These are phyloP conservation scores for Amphiprion clarkii DNA, from an alignment of 2,797 vertebrate genomes.

Conservation along the genomic window DNA sequence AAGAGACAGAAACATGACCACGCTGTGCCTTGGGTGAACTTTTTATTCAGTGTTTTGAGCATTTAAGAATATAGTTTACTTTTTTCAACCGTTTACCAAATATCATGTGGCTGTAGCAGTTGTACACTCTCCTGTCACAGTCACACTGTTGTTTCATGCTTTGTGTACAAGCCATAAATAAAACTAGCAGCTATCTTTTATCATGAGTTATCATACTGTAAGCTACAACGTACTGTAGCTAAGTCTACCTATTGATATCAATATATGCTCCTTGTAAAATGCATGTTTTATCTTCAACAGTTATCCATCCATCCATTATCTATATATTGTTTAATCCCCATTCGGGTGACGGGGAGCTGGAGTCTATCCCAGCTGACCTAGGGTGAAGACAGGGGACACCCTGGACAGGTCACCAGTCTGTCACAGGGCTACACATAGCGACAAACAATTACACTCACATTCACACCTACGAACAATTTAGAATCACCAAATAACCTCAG, in stretches of 20 bases:
- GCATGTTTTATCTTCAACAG: no score
- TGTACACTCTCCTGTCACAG: constrained; percentile 15
- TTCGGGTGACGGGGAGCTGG: no score
- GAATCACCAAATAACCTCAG: no score
- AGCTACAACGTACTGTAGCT: background rate
- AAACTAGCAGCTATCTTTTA: constrained; percentile 47
- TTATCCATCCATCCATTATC: background rate
- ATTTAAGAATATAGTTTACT: constrained; percentile 26
- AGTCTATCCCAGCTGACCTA: no score
- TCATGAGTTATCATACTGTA: background rate
- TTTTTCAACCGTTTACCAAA: constrained; percentile 33
- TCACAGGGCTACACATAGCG: no score
- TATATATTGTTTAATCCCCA: no score
- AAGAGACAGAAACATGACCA: constrained; percentile 34
- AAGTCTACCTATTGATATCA: background rate
- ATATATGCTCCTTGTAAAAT: no score
- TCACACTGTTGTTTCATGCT: constrained; percentile 47
- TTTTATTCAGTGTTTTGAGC: constrained; percentile 40
- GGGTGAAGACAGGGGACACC: no score
- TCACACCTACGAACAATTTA: no score
- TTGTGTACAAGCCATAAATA: constrained; percentile 65
- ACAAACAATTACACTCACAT: no score
- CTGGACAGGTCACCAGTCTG: no score
- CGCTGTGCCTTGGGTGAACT: constrained; percentile 31
- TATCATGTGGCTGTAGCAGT: constrained; percentile 33